A percentile compares a stretch with the other conserved stretches of the same genome.
Evolutionary conservation across 2,888 invertebrate genomes (phyloP).

Genomic region (Sclerodermus sp.): DNA sequence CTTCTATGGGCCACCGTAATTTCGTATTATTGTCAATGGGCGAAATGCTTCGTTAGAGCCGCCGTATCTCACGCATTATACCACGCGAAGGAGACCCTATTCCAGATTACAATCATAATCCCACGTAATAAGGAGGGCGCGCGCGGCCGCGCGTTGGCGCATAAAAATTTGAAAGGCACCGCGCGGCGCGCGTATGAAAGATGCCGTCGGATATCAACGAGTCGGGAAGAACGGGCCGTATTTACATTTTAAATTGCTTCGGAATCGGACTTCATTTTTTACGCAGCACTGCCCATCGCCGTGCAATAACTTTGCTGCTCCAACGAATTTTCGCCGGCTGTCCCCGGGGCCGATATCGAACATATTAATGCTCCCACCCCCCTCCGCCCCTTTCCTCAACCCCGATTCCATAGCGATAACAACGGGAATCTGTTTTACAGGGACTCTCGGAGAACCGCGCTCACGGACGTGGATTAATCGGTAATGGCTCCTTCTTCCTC

Average conservation of each 20-base stretch:
- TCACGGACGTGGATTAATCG: no score
- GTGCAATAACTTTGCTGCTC: slow-evolving; percentile 8
- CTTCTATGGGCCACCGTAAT: slow-evolving; percentile 18
- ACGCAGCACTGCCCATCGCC: background rate
- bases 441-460: no score
- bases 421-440: no score
- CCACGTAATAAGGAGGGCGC: slow-evolving; percentile 19
- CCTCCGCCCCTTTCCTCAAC: no score
- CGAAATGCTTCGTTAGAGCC: slow-evolving; percentile 36
- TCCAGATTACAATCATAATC: slow-evolving; percentile 21
- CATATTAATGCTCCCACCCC: background rate
- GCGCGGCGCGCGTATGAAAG: background rate
- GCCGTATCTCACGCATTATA: slow-evolving; percentile 31
- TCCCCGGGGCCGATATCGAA: background rate
- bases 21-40: slow-evolving; percentile 34
- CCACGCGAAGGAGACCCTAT: slow-evolving; percentile 13
- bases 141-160: background rate
- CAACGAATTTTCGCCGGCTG: slow-evolving; percentile 5
- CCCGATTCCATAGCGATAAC: no score
- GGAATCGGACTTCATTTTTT: slow-evolving; percentile 26
- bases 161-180: background rate
- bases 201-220: background rate
- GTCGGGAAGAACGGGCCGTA: slow-evolving; percentile 9
- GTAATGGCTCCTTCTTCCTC: no score
- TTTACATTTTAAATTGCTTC: slow-evolving; percentile 36